These are phyloP conservation scores for Rhabdophis nuchalis DNA, from an alignment of 2,797 vertebrate species.

Conservation along the genomic window DNA sequence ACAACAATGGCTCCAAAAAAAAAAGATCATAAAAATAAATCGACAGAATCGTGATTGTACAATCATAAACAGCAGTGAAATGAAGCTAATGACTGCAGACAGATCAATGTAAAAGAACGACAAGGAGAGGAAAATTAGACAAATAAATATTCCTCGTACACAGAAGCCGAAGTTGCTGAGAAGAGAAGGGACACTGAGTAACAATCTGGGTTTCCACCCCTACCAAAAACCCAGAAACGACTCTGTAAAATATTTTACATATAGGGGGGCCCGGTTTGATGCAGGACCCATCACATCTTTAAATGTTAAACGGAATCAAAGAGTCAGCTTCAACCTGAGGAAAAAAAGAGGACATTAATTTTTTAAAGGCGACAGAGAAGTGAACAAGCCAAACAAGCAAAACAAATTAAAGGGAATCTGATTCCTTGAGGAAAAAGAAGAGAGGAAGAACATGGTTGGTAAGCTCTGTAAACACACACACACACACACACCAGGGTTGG, in stretches of 20 bases:
- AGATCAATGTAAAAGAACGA: constrained; percentile 25
- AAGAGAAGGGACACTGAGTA: constrained; percentile 30
- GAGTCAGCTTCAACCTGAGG: constrained; percentile 34
- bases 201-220: fast-evolving
- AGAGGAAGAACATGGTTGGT: not conserved
- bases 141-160: constrained; percentile 38
- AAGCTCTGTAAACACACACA: too few species aligned
- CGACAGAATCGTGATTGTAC: not conserved
- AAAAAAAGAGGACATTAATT: constrained; percentile 31
- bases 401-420: not conserved
- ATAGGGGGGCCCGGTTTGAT: not conserved
- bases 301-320: constrained; percentile 32
- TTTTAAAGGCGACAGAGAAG: constrained; percentile 30
- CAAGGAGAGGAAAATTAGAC: constrained; percentile 9
- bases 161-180: constrained; percentile 30
- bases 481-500: too few species aligned
- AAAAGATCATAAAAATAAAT: not conserved
- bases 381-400: not conserved
- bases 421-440: not conserved
- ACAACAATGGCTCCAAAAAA: not conserved
- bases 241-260: not conserved
- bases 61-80: constrained; percentile 9
- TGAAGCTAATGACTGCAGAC: constrained; percentile 13
- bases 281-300: not conserved
- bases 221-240: not conserved